Percentiles rank a stretch among this genome's conserved stretches.
Evolutionary conservation across 2,113 vertebrate species (phyloP).

Genomic region (Dromaius novaehollandiae): DNA sequence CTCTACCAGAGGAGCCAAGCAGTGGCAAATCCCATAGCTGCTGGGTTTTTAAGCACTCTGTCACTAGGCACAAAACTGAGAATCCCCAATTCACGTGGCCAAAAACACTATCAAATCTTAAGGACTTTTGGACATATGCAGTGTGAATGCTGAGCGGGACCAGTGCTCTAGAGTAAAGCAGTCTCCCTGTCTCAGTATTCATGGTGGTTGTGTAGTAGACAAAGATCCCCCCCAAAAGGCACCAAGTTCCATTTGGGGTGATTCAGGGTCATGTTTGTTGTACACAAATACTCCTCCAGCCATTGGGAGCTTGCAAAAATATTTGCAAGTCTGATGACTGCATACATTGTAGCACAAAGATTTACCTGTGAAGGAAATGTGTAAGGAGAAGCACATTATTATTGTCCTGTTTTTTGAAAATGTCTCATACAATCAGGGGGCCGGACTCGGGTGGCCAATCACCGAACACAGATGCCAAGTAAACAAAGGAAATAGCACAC

Average conservation of each 20-base stretch:
- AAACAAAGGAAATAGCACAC: background rate
- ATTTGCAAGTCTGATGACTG: background rate
- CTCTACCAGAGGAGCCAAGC: background rate
- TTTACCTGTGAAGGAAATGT: background rate
- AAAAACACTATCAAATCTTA: background rate
- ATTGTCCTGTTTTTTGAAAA: background rate
- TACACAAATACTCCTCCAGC: background rate
- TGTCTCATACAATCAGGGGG: background rate
- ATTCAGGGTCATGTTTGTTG: background rate
- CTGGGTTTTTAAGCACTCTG: background rate
- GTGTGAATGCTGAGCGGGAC: background rate
- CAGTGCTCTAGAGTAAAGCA: background rate
- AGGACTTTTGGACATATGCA: background rate
- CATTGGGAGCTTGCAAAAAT: background rate
- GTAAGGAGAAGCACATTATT: background rate
- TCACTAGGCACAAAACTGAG: background rate
- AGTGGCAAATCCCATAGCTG: background rate
- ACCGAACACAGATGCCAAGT: background rate
- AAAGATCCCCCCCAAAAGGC: background rate
- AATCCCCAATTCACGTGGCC: background rate
- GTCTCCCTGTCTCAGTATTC: background rate
- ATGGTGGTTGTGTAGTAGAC: background rate
- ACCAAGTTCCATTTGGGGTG: background rate
- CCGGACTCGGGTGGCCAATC: background rate
- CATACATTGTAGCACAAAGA: background rate